Evolutionary conservation across 1,140 invertebrate genomes (phyloP), one percentile per base, ranked within the genome.

Genomic region (Muscidifurax raptorellus): DNA sequence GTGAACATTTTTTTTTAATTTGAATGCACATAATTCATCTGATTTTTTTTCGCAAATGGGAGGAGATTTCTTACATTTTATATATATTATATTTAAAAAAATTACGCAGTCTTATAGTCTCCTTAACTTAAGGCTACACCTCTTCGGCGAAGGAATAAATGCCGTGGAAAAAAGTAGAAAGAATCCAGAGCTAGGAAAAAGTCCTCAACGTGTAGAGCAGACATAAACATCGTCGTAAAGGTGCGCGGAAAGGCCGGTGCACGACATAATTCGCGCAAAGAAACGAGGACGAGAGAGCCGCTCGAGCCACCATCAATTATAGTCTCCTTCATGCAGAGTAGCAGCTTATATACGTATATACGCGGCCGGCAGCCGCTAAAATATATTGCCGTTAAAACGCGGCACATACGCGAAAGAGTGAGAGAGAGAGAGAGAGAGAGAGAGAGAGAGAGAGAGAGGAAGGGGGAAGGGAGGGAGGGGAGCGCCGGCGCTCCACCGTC

Each of bases 271-370:
- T 75, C 32, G 52, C 52, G 75, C 52, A 75, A 66, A 27, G 30
- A 36, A 75, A 75, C 9, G 59, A 67, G 52, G n/a, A 59, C 52
- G 52, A 59, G 22, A 47, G 44, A 22, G 52, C 22, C n/a, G n/a
- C n/a, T 36, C 40, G 80, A 74, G 40, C 44, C 66, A 47, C 64
- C 44, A 81, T 81, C 80, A 81, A 81, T 81, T 72, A 81, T n/a
- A 64, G n/a, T 75, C 71, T 82, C 30, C 47, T 75, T 82, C n/a
- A 75, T 82, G 80, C 47, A 82, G 30, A 59, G 1, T 3, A 52
- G n/a, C 36, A 7, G 22, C 78, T 67, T 80, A 1, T 47, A 9
- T 40, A 40, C 36, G 36, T 40, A 40, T 40, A 40, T 40, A 47
- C 44, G 44, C 44, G 44, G 44, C 13, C 44, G 15, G 52, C 52